Base-by-base conservation (phyloP, 2,113 vertebrate genomes). In the Desmodus rotundus region DNA sequence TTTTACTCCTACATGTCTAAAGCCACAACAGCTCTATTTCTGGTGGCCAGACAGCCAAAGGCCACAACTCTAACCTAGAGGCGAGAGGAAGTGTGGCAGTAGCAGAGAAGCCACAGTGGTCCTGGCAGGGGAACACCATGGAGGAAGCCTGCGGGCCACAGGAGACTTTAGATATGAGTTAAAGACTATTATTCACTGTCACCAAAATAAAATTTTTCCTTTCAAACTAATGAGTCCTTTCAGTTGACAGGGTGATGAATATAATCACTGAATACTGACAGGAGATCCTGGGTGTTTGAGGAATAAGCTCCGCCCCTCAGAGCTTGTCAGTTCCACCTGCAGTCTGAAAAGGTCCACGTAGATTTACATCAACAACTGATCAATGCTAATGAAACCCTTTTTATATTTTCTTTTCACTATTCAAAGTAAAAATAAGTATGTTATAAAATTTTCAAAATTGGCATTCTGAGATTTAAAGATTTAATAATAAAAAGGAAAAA, bases 401-500 rank as follows among this genome's bases (percentile, higher is more conserved):
- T 50, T 4, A 14, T 47, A 31, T 4, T 16, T 91, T 50, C 43
- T 50, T 76, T 0, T 41, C 45, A 65, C 17, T 31, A 56, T 50
- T 93, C 38, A 56, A 82, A 87, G 43, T 76, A 33, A 93, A 95
- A 63, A 14, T 76, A 50, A 24, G 2, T 5, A 16, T 31, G 6
- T 41, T 67, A 45, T 38, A 31, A 31, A n/a, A 33, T 88, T 91
- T 81, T 81, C 50, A 85, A 93, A 61, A 54, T 1, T 41, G 65
- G 41, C 15, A 38, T 81, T 31, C 70, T 24, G 50, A 95, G 93
- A 67, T 47, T 15, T 31, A 74, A 89, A 78, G 45, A 61, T 54
- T 81, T 68, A 38, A 73, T 45, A 36, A 80, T 65, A 61, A 65
- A 52, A 12, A 22, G 36, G 47, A 33, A 67, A 67, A 50, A 81